Evolutionary conservation across 2,797 vertebrate species (phyloP).

Genomic region (Gadopsis marmoratus): DNA sequence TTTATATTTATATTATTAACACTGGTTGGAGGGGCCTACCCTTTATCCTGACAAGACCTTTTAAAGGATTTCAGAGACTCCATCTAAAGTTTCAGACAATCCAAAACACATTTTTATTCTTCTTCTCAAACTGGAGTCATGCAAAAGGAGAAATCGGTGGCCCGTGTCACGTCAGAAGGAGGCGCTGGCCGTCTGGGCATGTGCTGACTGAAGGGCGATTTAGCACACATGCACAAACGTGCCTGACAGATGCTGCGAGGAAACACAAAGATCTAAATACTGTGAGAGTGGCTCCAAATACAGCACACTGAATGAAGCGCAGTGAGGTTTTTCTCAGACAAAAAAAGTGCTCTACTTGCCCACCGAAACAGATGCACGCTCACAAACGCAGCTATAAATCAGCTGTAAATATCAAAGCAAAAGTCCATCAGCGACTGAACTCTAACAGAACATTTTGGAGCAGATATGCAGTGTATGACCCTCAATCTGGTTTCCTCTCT

Average conservation of each 20-base stretch:
- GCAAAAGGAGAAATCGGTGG: neutral
- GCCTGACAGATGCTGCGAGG: neutral
- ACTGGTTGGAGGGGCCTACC: too few relatives aligned
- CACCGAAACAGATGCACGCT: neutral
- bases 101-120: neutral
- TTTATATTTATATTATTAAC: too few relatives aligned
- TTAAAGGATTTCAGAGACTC: neutral
- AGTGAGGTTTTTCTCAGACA: neutral
- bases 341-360: neutral
- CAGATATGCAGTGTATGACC: neutral
- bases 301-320: neutral
- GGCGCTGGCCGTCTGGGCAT: conserved; percentile 26
- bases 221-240: conserved; percentile 14
- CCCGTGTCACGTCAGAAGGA: neutral
- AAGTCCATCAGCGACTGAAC: neutral
- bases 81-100: neutral
- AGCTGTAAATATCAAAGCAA: conserved; percentile 31
- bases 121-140: neutral
- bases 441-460: neutral
- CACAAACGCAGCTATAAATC: conserved; percentile 7
- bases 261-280: conserved; percentile 14
- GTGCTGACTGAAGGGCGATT: conserved; percentile 23
- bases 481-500: neutral
- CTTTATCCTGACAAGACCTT: too few relatives aligned
- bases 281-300: conserved; percentile 6